A percentile compares a stretch with the other conserved stretches of the same genome.
Evolutionary conservation across 2,113 vertebrate genomes (phyloP).

Genomic region (Pelusios castaneus): DNA sequence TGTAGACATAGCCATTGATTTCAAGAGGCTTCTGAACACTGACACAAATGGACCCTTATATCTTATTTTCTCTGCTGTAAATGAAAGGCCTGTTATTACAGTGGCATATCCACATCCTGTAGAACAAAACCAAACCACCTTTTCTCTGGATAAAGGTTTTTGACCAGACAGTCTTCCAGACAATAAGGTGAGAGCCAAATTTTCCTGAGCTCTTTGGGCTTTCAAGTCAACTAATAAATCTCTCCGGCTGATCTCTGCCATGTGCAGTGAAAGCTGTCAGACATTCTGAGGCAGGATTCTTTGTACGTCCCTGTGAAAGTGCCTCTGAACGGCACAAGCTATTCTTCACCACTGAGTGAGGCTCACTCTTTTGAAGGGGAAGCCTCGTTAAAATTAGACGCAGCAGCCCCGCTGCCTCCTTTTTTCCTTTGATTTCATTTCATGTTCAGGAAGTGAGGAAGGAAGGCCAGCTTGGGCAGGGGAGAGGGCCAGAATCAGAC

Average conservation of each 20-base stretch:
- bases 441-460: neutral
- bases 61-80: neutral
- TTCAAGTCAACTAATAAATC: conserved; percentile 27
- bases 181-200: neutral
- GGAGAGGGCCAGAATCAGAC: neutral
- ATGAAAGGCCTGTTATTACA: neutral
- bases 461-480: fast-evolving
- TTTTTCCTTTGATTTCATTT: neutral
- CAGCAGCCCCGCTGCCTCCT: neutral
- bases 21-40: neutral
- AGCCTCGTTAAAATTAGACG: neutral
- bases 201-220: conserved; percentile 11
- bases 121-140: neutral
- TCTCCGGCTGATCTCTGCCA: conserved; percentile 10
- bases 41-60: neutral
- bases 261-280: neutral
- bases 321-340: fast-evolving
- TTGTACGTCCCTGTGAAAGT: fast-evolving
- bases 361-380: conserved; percentile 6
- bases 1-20: too few species aligned
- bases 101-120: neutral
- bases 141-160: neutral
- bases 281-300: conserved; percentile 1
- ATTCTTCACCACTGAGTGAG: fast-evolving
- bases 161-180: conserved; percentile 1